Evolutionary conservation across 2,888 invertebrate species (phyloP).

Genomic region (Volucella bombylans): DNA sequence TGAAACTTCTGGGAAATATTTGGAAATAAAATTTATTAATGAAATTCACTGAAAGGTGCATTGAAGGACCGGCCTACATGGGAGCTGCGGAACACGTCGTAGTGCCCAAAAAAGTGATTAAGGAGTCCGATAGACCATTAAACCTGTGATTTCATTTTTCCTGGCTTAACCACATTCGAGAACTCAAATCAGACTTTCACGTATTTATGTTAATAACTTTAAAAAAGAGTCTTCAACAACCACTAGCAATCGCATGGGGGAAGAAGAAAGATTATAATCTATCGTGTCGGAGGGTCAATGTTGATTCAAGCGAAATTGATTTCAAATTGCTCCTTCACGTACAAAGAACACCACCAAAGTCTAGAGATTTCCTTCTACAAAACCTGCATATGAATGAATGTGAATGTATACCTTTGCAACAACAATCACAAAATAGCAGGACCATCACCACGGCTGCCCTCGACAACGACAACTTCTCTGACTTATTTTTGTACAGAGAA

Average conservation of each 20-base stretch:
- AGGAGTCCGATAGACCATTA: too few relatives aligned
- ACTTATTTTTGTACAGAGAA: slow-evolving; percentile 26
- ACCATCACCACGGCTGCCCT: neutral
- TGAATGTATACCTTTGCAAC: too few relatives aligned
- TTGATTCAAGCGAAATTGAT: slow-evolving; percentile 52
- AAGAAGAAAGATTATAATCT: slow-evolving; percentile 25
- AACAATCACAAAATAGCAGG: neutral
- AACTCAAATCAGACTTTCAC: too few relatives aligned
- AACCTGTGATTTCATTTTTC: too few relatives aligned
- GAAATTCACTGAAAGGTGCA: too few relatives aligned
- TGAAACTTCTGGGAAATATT: too few relatives aligned
- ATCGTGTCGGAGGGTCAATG: slow-evolving; percentile 30
- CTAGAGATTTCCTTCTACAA: neutral
- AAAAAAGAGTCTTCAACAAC: neutral
- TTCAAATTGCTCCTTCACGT: slow-evolving; percentile 20
- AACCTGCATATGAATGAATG: neutral
- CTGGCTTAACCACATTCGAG: too few relatives aligned
- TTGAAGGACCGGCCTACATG: too few relatives aligned
- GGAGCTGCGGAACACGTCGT: too few relatives aligned
- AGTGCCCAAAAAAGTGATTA: too few relatives aligned
- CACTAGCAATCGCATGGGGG: neutral
- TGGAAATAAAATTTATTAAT: too few relatives aligned
- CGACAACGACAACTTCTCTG: neutral
- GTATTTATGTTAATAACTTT: too few relatives aligned
- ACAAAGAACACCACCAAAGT: slow-evolving; percentile 4